These are phyloP conservation scores for Bubo bubo DNA, from an alignment of 2,113 vertebrate genomes.

Conservation along the genomic window DNA sequence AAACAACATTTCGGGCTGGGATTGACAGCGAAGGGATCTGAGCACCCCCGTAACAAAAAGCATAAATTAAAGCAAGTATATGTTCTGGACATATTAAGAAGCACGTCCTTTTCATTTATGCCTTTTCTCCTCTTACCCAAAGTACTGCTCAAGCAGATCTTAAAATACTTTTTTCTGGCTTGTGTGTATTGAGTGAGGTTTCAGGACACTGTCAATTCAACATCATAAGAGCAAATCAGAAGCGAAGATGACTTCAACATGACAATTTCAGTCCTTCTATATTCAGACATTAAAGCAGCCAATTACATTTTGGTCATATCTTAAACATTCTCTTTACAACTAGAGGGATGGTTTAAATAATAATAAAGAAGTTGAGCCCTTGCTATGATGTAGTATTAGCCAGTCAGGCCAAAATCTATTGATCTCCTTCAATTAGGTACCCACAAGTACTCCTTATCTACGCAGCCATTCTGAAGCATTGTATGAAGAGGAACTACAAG, in stretches of 20 bases:
- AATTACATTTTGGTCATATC: not conserved
- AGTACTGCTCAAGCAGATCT: not conserved
- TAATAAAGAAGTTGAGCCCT: not conserved
- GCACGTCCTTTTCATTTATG: not conserved
- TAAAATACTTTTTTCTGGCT: not conserved
- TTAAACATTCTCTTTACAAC: not conserved
- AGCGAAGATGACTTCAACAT: not conserved
- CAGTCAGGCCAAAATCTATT: not conserved
- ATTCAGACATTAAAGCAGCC: not conserved
- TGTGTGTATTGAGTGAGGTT: not conserved
- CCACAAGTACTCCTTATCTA: not conserved
- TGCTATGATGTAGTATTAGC: not conserved
- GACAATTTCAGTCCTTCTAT: not conserved
- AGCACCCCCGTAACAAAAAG: not conserved
- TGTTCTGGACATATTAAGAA: not conserved
- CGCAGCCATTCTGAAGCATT: not conserved
- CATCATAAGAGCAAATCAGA: not conserved
- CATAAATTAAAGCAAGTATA: not conserved
- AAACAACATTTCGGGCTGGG: not conserved
- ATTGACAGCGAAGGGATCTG: not conserved
- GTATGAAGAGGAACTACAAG: not conserved
- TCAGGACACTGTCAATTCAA: not conserved
- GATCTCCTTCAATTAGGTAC: accelerated
- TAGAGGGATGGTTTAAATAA: not conserved
- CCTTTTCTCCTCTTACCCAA: not conserved